phyloP scores from a whole-genome alignment of 2,888 invertebrate genomes.

The Clusia tigrina region DNA sequence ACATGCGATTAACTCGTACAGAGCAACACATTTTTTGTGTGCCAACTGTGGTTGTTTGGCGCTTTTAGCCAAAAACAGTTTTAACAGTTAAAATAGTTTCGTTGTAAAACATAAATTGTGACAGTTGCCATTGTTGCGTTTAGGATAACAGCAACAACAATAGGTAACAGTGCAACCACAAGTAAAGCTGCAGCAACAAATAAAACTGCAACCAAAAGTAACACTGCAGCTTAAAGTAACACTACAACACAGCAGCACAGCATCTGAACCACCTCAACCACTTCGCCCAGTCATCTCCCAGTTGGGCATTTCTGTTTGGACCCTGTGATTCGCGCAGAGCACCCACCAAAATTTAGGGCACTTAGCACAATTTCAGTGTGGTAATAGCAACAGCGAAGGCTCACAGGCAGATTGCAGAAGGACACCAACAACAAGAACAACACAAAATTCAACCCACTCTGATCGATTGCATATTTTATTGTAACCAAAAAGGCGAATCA shows the following conservation, averaged over 20 bases:
- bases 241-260: not conserved
- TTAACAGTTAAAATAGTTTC: slow-evolving; percentile 31
- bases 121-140: slow-evolving; percentile 28
- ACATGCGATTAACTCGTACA: not conserved
- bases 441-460: too few species aligned
- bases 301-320: not conserved
- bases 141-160: slow-evolving; percentile 18
- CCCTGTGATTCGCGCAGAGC: slow-evolving; percentile 1
- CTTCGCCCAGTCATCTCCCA: too few species aligned
- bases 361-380: slow-evolving; percentile 6
- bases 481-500: not conserved
- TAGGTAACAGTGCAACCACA: not conserved
- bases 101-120: slow-evolving; percentile 32
- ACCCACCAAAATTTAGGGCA: slow-evolving; percentile 15
- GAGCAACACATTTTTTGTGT: slow-evolving; percentile 1
- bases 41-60: not conserved
- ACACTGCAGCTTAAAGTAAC: not conserved
- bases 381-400: not conserved
- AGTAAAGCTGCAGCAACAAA: not conserved
- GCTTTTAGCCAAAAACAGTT: slow-evolving; percentile 15
- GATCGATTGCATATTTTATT: slow-evolving; percentile 26
- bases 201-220: too few species aligned
- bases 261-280: too few species aligned
- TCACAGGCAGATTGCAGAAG: slow-evolving; percentile 1
- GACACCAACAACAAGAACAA: slow-evolving; percentile 6